These are phyloP conservation scores for Protophormia terraenovae DNA, from an alignment of 2,888 invertebrate genomes.

Conservation along the genomic window DNA sequence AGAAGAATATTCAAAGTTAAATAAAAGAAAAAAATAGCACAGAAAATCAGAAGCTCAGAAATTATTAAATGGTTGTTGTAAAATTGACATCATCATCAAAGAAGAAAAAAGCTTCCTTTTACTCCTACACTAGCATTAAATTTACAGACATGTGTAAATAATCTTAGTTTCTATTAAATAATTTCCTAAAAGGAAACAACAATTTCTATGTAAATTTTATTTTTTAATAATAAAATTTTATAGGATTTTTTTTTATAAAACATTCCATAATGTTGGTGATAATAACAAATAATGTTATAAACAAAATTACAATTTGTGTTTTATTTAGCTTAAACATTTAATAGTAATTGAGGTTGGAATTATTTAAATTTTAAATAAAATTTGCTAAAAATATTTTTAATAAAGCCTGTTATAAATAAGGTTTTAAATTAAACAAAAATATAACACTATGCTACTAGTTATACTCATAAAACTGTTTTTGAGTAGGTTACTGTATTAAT, in stretches of 20 bases:
- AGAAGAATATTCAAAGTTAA: background rate
- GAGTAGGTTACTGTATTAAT: too few species aligned
- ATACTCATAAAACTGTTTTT: too few species aligned
- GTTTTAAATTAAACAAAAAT: too few species aligned
- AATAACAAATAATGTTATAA: background rate
- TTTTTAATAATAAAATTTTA: slow-evolving; percentile 14
- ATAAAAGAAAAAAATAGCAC: background rate
- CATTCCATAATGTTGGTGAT: background rate
- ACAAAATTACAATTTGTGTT: background rate
- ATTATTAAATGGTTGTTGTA: background rate
- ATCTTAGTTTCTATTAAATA: background rate
- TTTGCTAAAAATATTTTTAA: background rate
- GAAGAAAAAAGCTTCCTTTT: background rate
- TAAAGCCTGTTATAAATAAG: too few species aligned
- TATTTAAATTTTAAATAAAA: background rate
- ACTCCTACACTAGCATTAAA: background rate
- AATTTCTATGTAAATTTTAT: slow-evolving; percentile 44
- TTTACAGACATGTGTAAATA: background rate
- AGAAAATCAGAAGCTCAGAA: background rate
- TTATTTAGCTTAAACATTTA: background rate
- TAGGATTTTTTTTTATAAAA: background rate
- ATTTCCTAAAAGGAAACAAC: background rate
- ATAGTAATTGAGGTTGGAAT: background rate
- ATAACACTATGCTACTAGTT: too few species aligned
- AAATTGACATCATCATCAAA: slow-evolving; percentile 25